Evolutionary conservation across 2,797 vertebrate genomes (phyloP), one percentile per base, ranked within the genome.

Genomic region (Alfaro cultratus): DNA sequence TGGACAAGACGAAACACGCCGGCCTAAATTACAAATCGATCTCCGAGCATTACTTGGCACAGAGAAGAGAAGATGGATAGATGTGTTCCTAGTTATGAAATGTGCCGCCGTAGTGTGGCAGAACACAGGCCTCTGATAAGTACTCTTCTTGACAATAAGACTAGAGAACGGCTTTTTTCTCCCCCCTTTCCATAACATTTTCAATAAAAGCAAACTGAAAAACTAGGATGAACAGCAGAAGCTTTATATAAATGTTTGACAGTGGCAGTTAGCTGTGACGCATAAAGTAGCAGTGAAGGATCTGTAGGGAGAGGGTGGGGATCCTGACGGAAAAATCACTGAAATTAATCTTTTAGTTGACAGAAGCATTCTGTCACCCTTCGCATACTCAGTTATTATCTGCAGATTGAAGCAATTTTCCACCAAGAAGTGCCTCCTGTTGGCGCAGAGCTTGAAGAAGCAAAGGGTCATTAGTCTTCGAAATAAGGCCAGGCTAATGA

Each of bases 401-500:
- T 72, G 72, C 74, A 85, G 60, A 80, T 82, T 87, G 73, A 62
- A 10, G 60, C 78, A 80, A 57, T 84, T 85, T 80, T 34, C 46
- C 55, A 77, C 74, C 77, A 77, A 81, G 79, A 87, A 81, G 80
- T 12, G 7, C 53, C 41, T 13, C 11, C 21, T 84, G 79, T 79
- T 31, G 77, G 49, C 49, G 85, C 29, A 83, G 45, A 80, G 74
- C 82, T 83, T 81, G 80, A 86, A 78, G 71, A 67, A 78, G 75
- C 15, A 53, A 81, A 78, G 36, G 75, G 79, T 53, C 73, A 79
- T 86, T 80, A 77, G 74, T 87, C 74, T 57, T 57, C 36, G 75
- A 83, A 86, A 91, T 82, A 90, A 87, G 83, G 83, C 73, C 78
- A 76, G 64, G 82, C 79, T 91, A 83, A 89, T 88, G 81, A 90